Base-by-base conservation (phyloP, 2,113 vertebrate species). In the Mirounga angustirostris region DNA sequence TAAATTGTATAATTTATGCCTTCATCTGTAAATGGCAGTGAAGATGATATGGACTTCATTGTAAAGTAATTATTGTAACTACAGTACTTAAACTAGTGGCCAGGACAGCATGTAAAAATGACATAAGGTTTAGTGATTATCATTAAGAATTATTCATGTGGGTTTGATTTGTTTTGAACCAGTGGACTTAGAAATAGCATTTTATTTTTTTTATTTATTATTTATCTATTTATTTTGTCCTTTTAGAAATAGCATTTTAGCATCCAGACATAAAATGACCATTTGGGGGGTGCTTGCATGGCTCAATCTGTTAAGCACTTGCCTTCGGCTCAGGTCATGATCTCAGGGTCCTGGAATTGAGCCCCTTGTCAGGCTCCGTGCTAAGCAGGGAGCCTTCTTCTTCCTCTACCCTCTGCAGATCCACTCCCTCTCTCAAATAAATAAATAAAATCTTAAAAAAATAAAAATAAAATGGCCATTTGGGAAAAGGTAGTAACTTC, bases 161-260 rank as follows among this genome's bases (percentile, higher is more conserved):
- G 11, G 10, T 61, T 73, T 54, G 26, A 24, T 54, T n/a, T 52
- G 78, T 85, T 58, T 69, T 67, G 5, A 89, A 80, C 8, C 5
- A 40, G 21, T 86, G 9, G 2, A 58, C 67, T 94, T 89, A 73
- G 7, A 43, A 96, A 81, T 80, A n/a, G 3, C 18, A 80, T 63
- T 92, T 94, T 67, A 86, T 74, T 43, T 13, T 73, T 28, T 43
- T 74, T 14, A 30, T 15, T 26, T 16, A 76, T 50, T 30, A 18
- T 76, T 50, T 50, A 76, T 16, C 28, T 76, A 43, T 26, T 46
- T 74, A 13, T 13, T 73, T 74, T 26, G 40, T 30, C 43, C 26
- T 78, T 80, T 95, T 85, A 73, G 7, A 52, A 96, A 76, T 80
- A 40, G 4, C 18, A 71, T 69, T 92, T 94, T 74, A 87, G 92